Percentiles rank a stretch among this genome's conserved stretches.
These are phyloP conservation scores for Pardosa pseudoannulata DNA, from an alignment of 2,888 invertebrate species.

Conservation along the genomic window DNA sequence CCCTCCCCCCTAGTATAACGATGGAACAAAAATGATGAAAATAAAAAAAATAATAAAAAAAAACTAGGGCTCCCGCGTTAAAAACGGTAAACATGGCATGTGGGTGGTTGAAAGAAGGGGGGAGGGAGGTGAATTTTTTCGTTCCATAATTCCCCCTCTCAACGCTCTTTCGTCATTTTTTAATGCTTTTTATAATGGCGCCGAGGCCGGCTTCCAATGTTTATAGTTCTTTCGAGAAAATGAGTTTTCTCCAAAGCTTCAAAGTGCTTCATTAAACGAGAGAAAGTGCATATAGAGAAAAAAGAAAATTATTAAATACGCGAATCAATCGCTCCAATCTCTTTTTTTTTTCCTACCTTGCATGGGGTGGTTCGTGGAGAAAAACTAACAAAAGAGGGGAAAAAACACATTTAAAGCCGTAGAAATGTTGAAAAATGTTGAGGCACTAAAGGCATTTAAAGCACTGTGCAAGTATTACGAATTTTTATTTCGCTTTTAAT, in stretches of 20 bases:
- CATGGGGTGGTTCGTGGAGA: conserved; percentile 15
- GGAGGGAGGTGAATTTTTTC: conserved; percentile 32
- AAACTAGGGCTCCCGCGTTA: conserved; percentile 40
- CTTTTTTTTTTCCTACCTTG: conserved; percentile 10
- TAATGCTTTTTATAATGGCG: conserved; percentile 72
- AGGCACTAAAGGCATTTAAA: conserved; percentile 34
- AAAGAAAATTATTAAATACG: conserved; percentile 69
- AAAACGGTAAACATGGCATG: conserved; percentile 66
- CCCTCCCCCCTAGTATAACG: conserved; percentile 62
- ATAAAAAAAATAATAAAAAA: conserved; percentile 43
- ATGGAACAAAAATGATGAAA: conserved; percentile 64
- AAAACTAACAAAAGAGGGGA: neutral
- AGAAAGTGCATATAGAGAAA: conserved; percentile 50
- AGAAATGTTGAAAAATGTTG: conserved; percentile 57
- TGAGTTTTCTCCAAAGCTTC: conserved; percentile 69
- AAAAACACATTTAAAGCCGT: conserved; percentile 42
- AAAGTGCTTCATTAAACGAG: conserved; percentile 69
- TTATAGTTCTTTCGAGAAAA: conserved; percentile 66
- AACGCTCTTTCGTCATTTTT: conserved; percentile 47
- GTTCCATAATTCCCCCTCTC: conserved; percentile 33
- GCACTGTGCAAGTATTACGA: neutral
- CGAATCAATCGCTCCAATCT: conserved; percentile 62
- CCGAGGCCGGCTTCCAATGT: conserved; percentile 59
- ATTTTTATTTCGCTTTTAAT: conserved; percentile 17
- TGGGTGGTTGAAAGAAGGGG: conserved; percentile 16